A percentile compares a stretch with the other conserved stretches of the same genome.
These are phyloP conservation scores for Trinorchestia longiramus DNA, from an alignment of 1,140 invertebrate species.

Conservation along the genomic window DNA sequence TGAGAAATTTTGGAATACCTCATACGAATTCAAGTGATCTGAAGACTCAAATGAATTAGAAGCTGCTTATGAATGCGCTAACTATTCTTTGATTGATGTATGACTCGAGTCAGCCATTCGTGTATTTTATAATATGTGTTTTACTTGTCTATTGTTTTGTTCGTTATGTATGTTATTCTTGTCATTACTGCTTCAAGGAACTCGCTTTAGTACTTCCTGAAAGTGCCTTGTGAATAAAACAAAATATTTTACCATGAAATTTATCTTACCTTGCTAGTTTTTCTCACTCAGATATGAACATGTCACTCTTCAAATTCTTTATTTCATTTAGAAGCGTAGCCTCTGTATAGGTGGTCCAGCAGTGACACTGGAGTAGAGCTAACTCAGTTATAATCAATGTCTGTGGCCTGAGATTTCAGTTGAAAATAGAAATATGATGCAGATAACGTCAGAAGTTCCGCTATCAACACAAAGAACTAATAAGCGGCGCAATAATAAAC, in stretches of 20 bases:
- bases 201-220: background rate
- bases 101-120: background rate
- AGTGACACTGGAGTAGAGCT: background rate
- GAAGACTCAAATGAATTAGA: background rate
- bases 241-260: background rate
- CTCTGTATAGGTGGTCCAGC: background rate
- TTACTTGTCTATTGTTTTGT: background rate
- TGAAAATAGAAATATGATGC: background rate
- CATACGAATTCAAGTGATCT: background rate
- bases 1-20: background rate
- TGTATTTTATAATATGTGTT: background rate
- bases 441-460: background rate
- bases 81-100: background rate
- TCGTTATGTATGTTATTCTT: conserved; percentile 1
- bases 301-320: background rate
- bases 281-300: background rate
- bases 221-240: conserved; percentile 35
- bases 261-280: background rate
- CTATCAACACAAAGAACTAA: background rate
- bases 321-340: background rate
- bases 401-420: background rate
- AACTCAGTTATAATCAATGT: background rate
- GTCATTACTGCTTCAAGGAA: background rate
- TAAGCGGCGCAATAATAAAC: background rate
- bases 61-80: background rate